Base-by-base conservation (phyloP, 2,888 invertebrate genomes). In the Lordiphosa fenestrarum region DNA sequence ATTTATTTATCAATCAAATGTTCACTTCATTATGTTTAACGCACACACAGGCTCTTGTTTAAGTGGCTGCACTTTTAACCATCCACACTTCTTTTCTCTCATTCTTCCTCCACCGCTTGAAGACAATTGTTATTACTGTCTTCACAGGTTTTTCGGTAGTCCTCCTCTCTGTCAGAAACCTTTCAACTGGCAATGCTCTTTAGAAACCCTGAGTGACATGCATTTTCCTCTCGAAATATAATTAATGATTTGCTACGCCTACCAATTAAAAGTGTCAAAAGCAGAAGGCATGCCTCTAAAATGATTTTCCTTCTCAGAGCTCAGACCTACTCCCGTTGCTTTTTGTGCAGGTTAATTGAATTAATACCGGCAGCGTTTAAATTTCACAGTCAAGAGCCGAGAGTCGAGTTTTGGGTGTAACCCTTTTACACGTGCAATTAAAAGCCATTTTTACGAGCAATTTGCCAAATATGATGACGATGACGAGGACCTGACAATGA, bases 211-310 rank as follows among this genome's bases (percentile, higher is more conserved):
- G 65, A 66, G 71, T 80, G 80, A 80, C 75, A 72, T 72, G 80
- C 78, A 77, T 59, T 75, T 82, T 63, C 53, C 71, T 44, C 69
- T 65, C 61, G 52, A 71, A 75, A 83, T 71, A 75, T 81, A 82
- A 81, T 84, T 84, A 84, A 81, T 84, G 85, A 83, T 77, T 74
- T 72, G 70, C 76, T 68, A 68, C 69, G 83, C 78, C 80, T 67
- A 70, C 68, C 83, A 84, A 81, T 81, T 84, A 78, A 67, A 82
- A 75, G 81, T 82, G 81, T 81, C 81, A 75, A 71, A 68, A 75
- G 55, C 81, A 84, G 66, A 38, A 59, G 40, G 51, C 48, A 15
- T 33, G 53, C 12, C 61, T 64, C 64, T 61, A 65, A 66, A 77
- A 65, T 60, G 62, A 64, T 58, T 57, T 59, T 60, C 64, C 46